phyloP scores from a whole-genome alignment of 2,888 invertebrate species.

The Drepanosiphum platanoidis region DNA sequence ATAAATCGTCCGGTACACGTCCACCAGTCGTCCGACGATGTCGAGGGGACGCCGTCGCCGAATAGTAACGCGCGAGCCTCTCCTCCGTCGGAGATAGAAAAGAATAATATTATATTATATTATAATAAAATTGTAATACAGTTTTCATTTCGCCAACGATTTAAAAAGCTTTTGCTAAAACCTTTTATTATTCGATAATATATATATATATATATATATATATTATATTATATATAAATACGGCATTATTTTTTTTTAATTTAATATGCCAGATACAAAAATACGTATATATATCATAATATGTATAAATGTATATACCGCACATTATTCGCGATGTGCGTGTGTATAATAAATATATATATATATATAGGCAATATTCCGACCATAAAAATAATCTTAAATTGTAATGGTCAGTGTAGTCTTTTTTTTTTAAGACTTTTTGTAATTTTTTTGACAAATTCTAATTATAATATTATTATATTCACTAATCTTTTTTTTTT shows the following conservation, averaged over 20 bases:
- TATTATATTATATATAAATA: background rate
- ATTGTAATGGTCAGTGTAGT: background rate
- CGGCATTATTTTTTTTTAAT: constrained; percentile 19
- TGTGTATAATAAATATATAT: background rate
- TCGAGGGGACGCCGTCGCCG: background rate
- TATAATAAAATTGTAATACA: constrained; percentile 14
- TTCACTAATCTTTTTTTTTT: constrained; percentile 10
- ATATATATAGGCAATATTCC: constrained; percentile 14
- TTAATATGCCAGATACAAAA: background rate
- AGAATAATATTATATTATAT: constrained; percentile 3
- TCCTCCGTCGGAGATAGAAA: background rate
- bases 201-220: background rate
- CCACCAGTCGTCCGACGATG: background rate
- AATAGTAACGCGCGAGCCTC: background rate
- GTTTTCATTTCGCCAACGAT: constrained; percentile 37
- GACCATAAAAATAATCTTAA: constrained; percentile 22
- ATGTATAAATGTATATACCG: background rate
- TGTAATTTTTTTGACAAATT: constrained; percentile 38
- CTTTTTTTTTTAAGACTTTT: constrained; percentile 19
- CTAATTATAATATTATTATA: constrained; percentile 14
- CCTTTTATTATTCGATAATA: constrained; percentile 16
- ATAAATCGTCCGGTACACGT: background rate
- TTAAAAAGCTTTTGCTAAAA: constrained; percentile 45
- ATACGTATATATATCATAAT: background rate
- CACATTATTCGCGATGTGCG: background rate